phyloP scores from a whole-genome alignment of 1,140 invertebrate species.

The Hetaerina americana region DNA sequence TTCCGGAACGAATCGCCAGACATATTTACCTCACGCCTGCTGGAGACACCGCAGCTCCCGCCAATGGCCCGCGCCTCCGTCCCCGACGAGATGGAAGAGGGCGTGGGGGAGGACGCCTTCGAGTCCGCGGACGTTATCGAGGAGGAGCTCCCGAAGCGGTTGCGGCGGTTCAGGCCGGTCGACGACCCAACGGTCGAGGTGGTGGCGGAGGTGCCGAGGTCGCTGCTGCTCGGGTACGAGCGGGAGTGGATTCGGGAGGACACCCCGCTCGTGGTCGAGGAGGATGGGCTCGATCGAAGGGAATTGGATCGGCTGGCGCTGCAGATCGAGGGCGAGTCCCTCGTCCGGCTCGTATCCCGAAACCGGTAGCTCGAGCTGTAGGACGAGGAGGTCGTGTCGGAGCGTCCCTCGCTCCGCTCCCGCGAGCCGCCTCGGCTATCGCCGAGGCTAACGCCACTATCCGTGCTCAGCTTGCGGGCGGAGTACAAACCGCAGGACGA shows the following conservation, averaged over 20 bases:
- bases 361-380: too few relatives aligned
- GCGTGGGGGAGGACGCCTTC: neutral
- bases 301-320: neutral
- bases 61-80: neutral
- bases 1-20: neutral
- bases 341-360: neutral
- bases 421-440: neutral
- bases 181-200: too few relatives aligned
- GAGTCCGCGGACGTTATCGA: neutral
- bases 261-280: neutral
- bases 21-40: neutral
- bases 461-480: neutral
- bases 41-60: neutral
- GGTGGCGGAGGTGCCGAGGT: neutral
- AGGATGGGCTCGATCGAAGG: neutral
- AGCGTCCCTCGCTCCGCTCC: neutral
- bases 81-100: neutral
- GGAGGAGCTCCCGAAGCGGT: neutral
- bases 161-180: neutral
- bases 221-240: neutral
- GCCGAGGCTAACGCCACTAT: neutral
- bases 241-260: neutral
- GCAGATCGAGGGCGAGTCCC: neutral
- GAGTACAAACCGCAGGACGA: neutral
- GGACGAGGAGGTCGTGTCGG: neutral